phyloP scores from a whole-genome alignment of 2,888 invertebrate species.

The Oligia fasciuncula region DNA sequence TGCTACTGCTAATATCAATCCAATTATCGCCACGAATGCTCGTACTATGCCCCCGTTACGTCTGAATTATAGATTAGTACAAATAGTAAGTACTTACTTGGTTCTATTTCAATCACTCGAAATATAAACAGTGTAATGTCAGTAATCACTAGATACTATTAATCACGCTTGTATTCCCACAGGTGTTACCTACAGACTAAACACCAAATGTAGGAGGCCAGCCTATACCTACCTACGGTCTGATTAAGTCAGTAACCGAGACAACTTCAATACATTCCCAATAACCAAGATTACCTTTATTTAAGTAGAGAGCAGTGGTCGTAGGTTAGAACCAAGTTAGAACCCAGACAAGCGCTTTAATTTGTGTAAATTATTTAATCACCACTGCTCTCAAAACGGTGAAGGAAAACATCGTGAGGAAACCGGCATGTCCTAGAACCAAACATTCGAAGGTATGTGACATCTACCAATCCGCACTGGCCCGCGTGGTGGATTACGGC shows the following conservation, averaged over 20 bases:
- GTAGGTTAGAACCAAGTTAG: no score
- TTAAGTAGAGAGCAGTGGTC: no score
- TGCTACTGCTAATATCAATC: slow-evolving; percentile 43
- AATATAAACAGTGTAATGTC: background rate
- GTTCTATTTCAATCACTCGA: slow-evolving; percentile 2
- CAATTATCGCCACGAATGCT: slow-evolving; percentile 38
- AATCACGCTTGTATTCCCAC: background rate
- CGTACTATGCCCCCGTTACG: slow-evolving; percentile 20
- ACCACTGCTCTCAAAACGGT: no score
- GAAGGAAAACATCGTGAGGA: no score
- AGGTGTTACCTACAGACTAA: background rate
- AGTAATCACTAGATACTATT: background rate
- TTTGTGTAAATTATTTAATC: no score
- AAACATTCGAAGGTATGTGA: no score
- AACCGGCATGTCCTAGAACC: no score
- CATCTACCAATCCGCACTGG: no score
- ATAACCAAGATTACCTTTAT: no score
- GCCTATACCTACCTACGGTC: background rate
- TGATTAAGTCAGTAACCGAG: background rate
- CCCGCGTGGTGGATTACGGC: no score
- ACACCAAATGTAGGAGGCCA: background rate
- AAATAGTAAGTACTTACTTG: background rate
- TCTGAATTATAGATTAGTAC: slow-evolving; percentile 8
- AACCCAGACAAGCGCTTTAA: no score
- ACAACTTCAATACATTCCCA: background rate